phyloP scores from a whole-genome alignment of 1,140 invertebrate species.

The Aricia agestis region DNA sequence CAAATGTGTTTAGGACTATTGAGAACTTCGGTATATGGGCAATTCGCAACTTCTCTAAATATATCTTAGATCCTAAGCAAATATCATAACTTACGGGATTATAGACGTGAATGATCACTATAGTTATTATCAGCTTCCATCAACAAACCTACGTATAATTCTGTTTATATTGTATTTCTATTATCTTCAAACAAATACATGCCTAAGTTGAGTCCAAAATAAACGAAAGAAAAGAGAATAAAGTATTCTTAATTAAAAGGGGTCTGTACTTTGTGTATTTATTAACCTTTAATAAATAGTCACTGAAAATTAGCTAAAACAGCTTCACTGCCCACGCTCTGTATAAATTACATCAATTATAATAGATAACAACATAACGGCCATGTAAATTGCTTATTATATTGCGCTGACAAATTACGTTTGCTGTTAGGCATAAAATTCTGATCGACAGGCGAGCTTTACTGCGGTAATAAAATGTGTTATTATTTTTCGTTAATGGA shows the following conservation, averaged over 20 bases:
- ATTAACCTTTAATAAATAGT: not conserved
- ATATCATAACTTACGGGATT: too few relatives aligned
- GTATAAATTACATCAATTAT: not conserved
- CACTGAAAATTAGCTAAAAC: not conserved
- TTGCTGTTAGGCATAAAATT: not conserved
- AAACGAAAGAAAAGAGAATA: too few relatives aligned
- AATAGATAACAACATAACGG: not conserved
- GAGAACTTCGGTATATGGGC: too few relatives aligned
- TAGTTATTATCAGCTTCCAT: too few relatives aligned
- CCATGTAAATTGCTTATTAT: conserved; percentile 3
- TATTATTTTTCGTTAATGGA: not conserved
- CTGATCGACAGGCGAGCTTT: not conserved
- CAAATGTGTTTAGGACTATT: too few relatives aligned
- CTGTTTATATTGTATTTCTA: too few relatives aligned
- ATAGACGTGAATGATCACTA: too few relatives aligned
- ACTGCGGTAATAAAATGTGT: not conserved
- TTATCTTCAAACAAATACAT: too few relatives aligned
- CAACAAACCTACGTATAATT: too few relatives aligned
- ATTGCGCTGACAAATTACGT: not conserved
- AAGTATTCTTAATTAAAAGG: not conserved
- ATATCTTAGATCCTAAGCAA: too few relatives aligned
- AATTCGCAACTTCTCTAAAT: too few relatives aligned
- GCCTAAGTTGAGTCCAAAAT: too few relatives aligned
- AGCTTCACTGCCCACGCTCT: not conserved
- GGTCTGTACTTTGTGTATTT: not conserved